Conservation (phyloP, 2,797 vertebrate species). For the Thalassophryne amazonica region DNA sequence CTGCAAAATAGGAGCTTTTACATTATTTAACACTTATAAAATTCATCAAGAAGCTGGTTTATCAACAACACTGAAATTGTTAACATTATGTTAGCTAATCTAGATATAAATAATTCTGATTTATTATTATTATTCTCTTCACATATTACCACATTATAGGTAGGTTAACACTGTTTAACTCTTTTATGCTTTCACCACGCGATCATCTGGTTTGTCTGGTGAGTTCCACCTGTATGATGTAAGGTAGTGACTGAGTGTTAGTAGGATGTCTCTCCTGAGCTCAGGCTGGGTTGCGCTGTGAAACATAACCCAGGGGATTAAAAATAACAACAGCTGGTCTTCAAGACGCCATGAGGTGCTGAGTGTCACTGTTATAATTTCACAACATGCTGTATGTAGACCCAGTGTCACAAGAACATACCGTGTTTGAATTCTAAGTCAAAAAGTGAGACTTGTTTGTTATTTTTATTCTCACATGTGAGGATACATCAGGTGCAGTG, state of each 20-base stretch:
- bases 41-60: no score
- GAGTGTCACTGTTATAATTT: slow-evolving; percentile 48
- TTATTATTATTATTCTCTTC: slow-evolving; percentile 26
- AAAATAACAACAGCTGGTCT: slow-evolving; percentile 85
- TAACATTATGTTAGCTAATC: slow-evolving; percentile 13
- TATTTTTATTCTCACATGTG: neutral
- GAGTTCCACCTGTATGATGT: slow-evolving; percentile 24
- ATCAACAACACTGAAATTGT: neutral
- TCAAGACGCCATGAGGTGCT: slow-evolving; percentile 68
- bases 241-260: slow-evolving; percentile 14
- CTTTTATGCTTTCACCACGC: neutral
- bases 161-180: neutral
- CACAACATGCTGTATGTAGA: slow-evolving; percentile 16
- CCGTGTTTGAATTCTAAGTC: neutral
- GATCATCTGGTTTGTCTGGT: slow-evolving; percentile 7
- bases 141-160: slow-evolving; percentile 3
- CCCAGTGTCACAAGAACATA: neutral
- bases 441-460: neutral
- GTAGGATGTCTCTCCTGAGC: slow-evolving; percentile 20
- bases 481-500: neutral
- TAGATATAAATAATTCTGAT: slow-evolving; percentile 47
- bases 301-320: slow-evolving; percentile 77
- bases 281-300: slow-evolving; percentile 53
- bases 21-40: no score
- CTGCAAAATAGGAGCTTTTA: no score